These are phyloP conservation scores for Saiga tatarica DNA, from an alignment of 2,113 vertebrate species.

Conservation along the genomic window DNA sequence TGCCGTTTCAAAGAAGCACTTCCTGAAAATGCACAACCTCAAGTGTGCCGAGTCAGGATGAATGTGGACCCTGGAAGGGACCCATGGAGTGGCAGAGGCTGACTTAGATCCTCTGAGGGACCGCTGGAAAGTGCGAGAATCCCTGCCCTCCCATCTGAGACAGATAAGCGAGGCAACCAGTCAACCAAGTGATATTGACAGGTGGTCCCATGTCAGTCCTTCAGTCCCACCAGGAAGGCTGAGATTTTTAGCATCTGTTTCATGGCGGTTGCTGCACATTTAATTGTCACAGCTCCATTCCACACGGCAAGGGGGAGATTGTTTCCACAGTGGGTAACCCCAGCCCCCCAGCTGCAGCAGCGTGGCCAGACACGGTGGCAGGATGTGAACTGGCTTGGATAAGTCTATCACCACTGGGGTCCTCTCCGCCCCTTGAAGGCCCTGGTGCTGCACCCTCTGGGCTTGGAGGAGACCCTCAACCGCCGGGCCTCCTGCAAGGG, in stretches of 20 bases:
- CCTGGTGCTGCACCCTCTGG: not conserved
- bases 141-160: not conserved
- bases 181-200: not conserved
- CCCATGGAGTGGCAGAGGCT: not conserved
- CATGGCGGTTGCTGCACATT: not conserved
- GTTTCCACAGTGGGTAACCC: no score
- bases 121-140: not conserved
- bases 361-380: not conserved
- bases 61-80: fast-evolving
- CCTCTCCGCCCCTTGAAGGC: not conserved
- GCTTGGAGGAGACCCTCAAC: not conserved
- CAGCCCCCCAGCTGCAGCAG: not conserved
- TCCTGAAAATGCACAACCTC: no score
- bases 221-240: not conserved
- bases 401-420: fast-evolving
- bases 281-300: not conserved
- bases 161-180: not conserved
- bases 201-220: no score
- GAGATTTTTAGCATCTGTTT: not conserved
- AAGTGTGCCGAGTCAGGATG: no score
- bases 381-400: not conserved
- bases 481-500: fast-evolving
- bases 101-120: not conserved
- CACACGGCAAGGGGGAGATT: not conserved
- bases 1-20: not conserved